phyloP scores from a whole-genome alignment of 2,113 vertebrate species.

The Asarcornis scutulata region DNA sequence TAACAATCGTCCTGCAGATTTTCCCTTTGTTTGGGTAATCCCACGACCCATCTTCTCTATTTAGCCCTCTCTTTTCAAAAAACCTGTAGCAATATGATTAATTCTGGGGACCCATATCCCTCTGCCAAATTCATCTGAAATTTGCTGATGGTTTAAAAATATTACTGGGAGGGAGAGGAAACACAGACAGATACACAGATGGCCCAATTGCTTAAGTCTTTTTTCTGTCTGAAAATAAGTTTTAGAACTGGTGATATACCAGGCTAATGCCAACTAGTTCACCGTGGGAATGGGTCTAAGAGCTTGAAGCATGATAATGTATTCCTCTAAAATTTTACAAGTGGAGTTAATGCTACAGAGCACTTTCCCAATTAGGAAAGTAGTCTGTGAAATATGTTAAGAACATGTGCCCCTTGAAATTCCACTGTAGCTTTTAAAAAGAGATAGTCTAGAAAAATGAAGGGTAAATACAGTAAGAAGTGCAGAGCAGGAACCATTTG shows the following conservation, averaged over 20 bases:
- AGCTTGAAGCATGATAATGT: conserved; percentile 3
- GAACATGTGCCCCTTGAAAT: conserved; percentile 24
- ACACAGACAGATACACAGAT: conserved; percentile 11
- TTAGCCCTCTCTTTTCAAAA: neutral
- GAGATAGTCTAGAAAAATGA: neutral
- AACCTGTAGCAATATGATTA: neutral
- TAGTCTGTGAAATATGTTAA: conserved; percentile 5
- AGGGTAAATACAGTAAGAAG: neutral
- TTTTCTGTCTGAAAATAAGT: neutral
- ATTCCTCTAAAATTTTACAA: neutral
- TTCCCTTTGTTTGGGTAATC: neutral
- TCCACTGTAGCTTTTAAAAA: conserved; percentile 3
- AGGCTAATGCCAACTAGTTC: neutral
- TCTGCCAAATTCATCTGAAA: neutral
- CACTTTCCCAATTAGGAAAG: conserved; percentile 32
- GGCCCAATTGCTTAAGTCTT: neutral
- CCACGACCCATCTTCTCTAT: neutral
- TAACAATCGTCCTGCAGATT: neutral
- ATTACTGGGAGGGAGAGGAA: neutral
- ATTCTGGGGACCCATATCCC: neutral
- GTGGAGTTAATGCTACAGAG: conserved; percentile 37
- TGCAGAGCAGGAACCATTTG: conserved; percentile 22
- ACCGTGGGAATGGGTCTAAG: neutral
- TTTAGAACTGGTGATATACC: neutral
- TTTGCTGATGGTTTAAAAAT: neutral